Evolutionary conservation across 1,140 invertebrate genomes (phyloP).

Genomic region (Solenopsis fugax): DNA sequence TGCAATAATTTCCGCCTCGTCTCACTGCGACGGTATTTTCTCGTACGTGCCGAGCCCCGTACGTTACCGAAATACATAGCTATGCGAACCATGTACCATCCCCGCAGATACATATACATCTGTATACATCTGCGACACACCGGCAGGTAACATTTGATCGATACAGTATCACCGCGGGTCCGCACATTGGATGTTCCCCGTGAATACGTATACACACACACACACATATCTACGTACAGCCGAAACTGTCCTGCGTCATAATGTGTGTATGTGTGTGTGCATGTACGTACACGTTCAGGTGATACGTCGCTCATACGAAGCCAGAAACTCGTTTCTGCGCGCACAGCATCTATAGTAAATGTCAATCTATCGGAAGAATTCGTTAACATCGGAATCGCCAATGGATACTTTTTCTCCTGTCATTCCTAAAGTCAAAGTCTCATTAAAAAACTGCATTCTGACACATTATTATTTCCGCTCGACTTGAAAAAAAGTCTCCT

Average conservation of each 20-base stretch:
- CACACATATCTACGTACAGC: constrained; percentile 12
- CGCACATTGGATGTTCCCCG: constrained; percentile 23
- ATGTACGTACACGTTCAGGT: constrained; percentile 40
- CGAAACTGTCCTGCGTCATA: constrained; percentile 40
- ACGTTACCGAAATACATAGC: constrained; percentile 52
- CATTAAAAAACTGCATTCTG: background rate
- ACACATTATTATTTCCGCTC: background rate
- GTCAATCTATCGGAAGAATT: constrained; percentile 21
- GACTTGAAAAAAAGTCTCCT: background rate
- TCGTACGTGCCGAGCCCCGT: background rate
- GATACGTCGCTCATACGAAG: constrained; percentile 19
- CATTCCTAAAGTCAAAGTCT: background rate
- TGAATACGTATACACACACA: constrained; percentile 22
- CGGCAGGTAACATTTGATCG: constrained; percentile 68
- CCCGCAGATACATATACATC: constrained; percentile 2
- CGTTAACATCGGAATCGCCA: constrained; percentile 3
- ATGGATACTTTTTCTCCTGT: background rate
- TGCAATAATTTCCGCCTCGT: constrained; percentile 48
- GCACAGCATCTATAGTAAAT: background rate
- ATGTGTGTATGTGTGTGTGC: constrained; percentile 29
- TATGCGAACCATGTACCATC: constrained; percentile 25
- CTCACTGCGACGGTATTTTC: constrained; percentile 47
- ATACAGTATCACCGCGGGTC: constrained; percentile 60
- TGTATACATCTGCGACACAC: constrained; percentile 51
- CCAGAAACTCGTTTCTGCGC: constrained; percentile 8